Evolutionary conservation across 2,888 invertebrate genomes (phyloP), one percentile per base, ranked within the genome.

Genomic region (Trachelus troglodyta): DNA sequence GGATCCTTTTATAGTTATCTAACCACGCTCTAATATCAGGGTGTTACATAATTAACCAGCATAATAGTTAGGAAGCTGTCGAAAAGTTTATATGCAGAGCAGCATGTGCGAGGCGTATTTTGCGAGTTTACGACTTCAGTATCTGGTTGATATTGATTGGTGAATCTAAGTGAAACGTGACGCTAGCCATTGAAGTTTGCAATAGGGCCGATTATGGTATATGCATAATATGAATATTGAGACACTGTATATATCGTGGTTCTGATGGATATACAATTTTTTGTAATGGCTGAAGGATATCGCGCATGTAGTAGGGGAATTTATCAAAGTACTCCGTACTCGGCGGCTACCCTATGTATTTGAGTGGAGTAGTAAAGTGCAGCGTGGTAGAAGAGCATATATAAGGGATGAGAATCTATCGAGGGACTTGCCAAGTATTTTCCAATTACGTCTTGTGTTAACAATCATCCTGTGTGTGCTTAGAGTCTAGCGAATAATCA

Each of bases 381-480:
- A 40, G 15, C 15, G 40, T 12, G 40, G 40, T 40, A 40, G 40
- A 40, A 40, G 40, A 15, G 6, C 40, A 40, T 40, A 15, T 40
- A 40, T 6, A 40, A 40, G 40, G 40, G 15, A 40, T 40, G 40
- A 40, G 40, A 40, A 40, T 15, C 40, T 40, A 15, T 40, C 15
- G 6, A 40, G 15, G 87, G 85, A 88, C 87, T 87, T 87, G 89
- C 88, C 88, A 89, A 90, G 89, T 89, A 89, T 89, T 89, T 89
- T 89, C 87, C 89, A 89, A 89, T 89, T 89, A 90, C 89, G 86
- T 88, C 89, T 89, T 89, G 87, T 87, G 87, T 88, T 87, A 89
- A 89, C 87, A 88, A 89, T 86, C 83, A 81, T 77, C 77, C 78
- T 78, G 79, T 77, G 79, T 79, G 78, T 85, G 80, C 80, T 76